Base-by-base conservation (phyloP, 2,888 invertebrate genomes). In the Ophion costatus region DNA sequence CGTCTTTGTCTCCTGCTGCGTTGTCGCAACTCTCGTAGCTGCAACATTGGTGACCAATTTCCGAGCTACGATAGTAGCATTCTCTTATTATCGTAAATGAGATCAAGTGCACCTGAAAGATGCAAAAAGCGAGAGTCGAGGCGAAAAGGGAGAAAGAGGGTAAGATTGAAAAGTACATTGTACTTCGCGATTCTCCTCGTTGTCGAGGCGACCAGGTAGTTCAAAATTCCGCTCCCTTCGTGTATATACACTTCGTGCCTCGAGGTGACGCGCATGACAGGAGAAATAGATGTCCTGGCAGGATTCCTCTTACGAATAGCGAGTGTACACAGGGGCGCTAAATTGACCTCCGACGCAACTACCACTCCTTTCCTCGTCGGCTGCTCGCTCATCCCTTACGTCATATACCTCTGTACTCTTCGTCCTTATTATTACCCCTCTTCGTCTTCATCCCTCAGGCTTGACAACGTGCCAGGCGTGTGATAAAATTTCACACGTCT, bases 381-480 rank as follows among this genome's bases (percentile, higher is more conserved):
- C 20, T 29, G 7, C 38, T 66, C 38, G 38, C 42, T 80, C 74
- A 71, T 79, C 83, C n/a, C 74, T 9, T 38, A 45, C 61, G 38
- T 71, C 74, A 63, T 70, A 45, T 17, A 67, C 64, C 70, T 74
- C 24, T 71, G 14, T 61, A 63, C 76, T 75, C 63, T 79, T 42
- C 29, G 66, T 64, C 78, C 29, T 78, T 59, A 78, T 76, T 82
- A 80, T 84, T 74, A 75, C 74, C 69, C 33, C 69, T 82, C 75
- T 79, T 80, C 81, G 69, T 84, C 86, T 84, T 86, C 84, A 84
- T 86, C 82, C 78, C 82, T 84, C 84, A 84, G 82, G 85, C 85
- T 80, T 85, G 85, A 85, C 85, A 85, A 85, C 67, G 85, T 85
- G 82, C 85, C 85, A 80, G 82, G 79, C 80, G 67, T 22, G 63